Evolutionary conservation across 2,888 invertebrate genomes (phyloP).

Genomic region (Habroteleia sp.): DNA sequence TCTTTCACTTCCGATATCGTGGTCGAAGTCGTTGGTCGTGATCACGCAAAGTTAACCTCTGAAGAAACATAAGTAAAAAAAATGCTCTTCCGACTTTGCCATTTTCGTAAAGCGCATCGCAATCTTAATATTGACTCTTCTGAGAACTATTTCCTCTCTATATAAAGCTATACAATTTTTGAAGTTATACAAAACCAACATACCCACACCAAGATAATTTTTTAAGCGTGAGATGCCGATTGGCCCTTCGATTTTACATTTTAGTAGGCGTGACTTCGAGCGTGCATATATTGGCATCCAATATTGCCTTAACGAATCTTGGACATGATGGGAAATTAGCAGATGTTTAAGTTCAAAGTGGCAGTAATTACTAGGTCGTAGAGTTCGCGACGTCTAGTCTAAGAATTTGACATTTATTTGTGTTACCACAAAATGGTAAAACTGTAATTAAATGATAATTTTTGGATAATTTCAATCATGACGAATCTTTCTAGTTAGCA

Average conservation of each 20-base stretch:
- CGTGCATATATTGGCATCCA: conserved; percentile 24
- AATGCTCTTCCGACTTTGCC: conserved; percentile 30
- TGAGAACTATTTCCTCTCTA: too few species aligned
- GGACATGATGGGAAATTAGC: conserved; percentile 18
- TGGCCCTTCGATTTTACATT: conserved; percentile 50
- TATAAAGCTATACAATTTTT: conserved; percentile 38
- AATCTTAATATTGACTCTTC: neutral
- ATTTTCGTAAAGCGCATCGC: conserved; percentile 13
- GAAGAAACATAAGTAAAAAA: too few species aligned
- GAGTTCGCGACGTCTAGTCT: neutral
- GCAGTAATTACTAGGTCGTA: conserved; percentile 19
- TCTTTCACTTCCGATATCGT: conserved; percentile 27
- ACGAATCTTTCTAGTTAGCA: too few species aligned
- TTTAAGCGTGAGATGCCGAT: conserved; percentile 14
- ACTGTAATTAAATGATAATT: conserved; percentile 10
- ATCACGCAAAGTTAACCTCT: conserved; percentile 14
- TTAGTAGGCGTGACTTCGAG: conserved; percentile 55
- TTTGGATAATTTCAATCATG: neutral
- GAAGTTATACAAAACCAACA: conserved; percentile 26
- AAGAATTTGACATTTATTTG: conserved; percentile 1
- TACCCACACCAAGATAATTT: conserved; percentile 33
- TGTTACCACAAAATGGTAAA: too few species aligned
- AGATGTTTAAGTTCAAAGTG: conserved; percentile 16
- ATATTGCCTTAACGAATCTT: conserved; percentile 10
- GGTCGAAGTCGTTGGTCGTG: conserved; percentile 27